Evolutionary conservation across 2,888 invertebrate genomes (phyloP).

Genomic region (Rhimphoctona megacephalus): DNA sequence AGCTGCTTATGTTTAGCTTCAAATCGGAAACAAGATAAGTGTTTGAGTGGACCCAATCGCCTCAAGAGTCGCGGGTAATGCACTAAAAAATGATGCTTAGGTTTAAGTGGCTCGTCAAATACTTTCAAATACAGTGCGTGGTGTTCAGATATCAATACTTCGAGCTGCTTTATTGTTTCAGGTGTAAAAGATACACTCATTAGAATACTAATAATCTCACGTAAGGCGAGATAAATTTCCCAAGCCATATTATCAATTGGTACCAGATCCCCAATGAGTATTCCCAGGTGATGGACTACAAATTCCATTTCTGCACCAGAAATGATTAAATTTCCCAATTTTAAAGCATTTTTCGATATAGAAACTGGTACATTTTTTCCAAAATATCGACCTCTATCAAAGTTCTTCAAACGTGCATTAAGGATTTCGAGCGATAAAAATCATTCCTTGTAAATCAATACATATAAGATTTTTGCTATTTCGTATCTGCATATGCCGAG

Average conservation of each 20-base stretch:
- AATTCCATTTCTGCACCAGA: constrained; percentile 68
- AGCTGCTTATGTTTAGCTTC: too few species aligned
- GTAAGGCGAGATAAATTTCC: constrained; percentile 61
- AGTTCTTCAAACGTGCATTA: too few species aligned
- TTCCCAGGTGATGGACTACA: constrained; percentile 65
- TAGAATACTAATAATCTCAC: constrained; percentile 40
- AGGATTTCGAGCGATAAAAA: too few species aligned
- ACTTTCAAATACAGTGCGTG: constrained; percentile 45
- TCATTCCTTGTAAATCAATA: too few species aligned
- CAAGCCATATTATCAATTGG: constrained; percentile 60
- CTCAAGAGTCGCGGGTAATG: constrained; percentile 41
- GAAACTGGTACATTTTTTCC: too few species aligned
- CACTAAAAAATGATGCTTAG: constrained; percentile 41
- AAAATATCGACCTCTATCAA: too few species aligned
- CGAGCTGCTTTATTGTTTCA: constrained; percentile 29
- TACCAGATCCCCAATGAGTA: constrained; percentile 66
- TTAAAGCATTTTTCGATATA: too few species aligned
- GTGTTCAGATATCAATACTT: too few species aligned
- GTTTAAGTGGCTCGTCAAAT: constrained; percentile 42
- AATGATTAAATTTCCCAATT: constrained; percentile 47
- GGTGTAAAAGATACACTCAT: constrained; percentile 4
- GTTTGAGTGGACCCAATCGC: constrained; percentile 26
- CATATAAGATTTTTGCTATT: neutral
- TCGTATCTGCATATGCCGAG: constrained; percentile 5
- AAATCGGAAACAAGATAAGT: constrained; percentile 27